Evolutionary conservation across 2,888 invertebrate species (phyloP), one percentile per base, ranked within the genome.

Genomic region (Pachydiplax longipennis): DNA sequence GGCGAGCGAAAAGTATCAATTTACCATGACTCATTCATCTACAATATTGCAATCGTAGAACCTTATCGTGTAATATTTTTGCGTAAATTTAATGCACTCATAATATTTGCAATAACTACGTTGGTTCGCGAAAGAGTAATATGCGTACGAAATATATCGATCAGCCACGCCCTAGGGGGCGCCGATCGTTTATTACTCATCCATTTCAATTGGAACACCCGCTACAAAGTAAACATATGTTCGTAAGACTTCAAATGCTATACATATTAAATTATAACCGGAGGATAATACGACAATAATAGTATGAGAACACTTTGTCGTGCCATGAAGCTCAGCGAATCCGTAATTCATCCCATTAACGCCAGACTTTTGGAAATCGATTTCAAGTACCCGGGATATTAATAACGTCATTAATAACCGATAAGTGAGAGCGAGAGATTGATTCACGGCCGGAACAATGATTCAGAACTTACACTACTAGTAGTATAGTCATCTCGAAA

Each of bases 141-240:
- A 61, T n/a, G 87, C 40, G n/a, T 31, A 61, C 25, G 65, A 87
- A 87, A 87, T 37, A 61, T 87, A 87, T 87, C 61, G 87, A 87
- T 87, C 87, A 87, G 87, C 87, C 87, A 87, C 87, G 87, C 87
- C 87, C 87, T 87, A 61, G 61, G 61, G 61, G 87, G 61, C 37
- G 61, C 61, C 87, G 87, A 87, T 87, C 87, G 65, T 65, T 58
- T 22, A 61, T 58, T 87, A 37, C 87, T 87, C 35, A 81, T 37
- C 37, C 87, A 87, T 40, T 87, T 22, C 87, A 35, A 87, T 87
- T 87, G 87, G 61, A 40, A 65, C 87, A 18, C 10, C 61, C n/a
- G 61, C 35, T 15, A 35, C 22, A 37, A 37, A n/a, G 65, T 87
- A 65, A 87, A 65, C 65, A 65, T 40, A 35, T 22, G 31, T 73